A percentile compares a stretch with the other conserved stretches of the same genome.
phyloP scores from a whole-genome alignment of 2,113 vertebrate genomes.

The Saimiri boliviensis region DNA sequence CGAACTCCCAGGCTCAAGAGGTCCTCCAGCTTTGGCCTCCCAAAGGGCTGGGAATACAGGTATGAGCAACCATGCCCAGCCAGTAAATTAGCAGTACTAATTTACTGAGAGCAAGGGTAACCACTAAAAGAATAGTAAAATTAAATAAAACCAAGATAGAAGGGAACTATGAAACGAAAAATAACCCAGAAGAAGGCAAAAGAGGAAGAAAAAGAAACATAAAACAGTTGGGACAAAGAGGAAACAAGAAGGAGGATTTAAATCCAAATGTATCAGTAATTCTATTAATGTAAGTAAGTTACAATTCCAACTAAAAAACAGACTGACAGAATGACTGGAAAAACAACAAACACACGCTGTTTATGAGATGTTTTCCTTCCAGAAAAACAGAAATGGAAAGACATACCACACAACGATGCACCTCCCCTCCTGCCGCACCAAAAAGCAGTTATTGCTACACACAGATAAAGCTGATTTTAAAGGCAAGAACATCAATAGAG shows the following conservation, averaged over 20 bases:
- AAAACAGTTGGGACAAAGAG: not conserved
- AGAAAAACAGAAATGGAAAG: not conserved
- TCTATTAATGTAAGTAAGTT: not conserved
- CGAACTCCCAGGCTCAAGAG: no score
- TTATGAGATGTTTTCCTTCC: not conserved
- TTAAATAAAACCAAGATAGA: not conserved
- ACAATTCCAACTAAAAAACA: not conserved
- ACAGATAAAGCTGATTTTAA: not conserved
- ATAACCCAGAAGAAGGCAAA: not conserved
- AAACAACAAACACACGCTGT: not conserved
- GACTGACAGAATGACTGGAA: not conserved
- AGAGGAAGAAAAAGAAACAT: not conserved
- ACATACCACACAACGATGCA: not conserved
- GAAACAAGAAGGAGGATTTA: not conserved
- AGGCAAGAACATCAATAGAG: not conserved
- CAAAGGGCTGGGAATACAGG: no score
- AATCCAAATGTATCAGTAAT: not conserved
- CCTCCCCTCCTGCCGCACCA: not conserved
- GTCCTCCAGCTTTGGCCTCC: no score
- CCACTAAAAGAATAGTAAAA: slow-evolving; percentile 6
- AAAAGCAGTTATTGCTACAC: not conserved
- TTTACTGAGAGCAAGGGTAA: not conserved
- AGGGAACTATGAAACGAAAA: not conserved
- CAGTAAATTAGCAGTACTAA: no score
- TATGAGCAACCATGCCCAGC: no score